Evolutionary conservation across 37 sponge, comb jelly and placozoan genomes (phyloP), one percentile per base, ranked within the genome.

Genomic region (Eunapius fragilis): DNA sequence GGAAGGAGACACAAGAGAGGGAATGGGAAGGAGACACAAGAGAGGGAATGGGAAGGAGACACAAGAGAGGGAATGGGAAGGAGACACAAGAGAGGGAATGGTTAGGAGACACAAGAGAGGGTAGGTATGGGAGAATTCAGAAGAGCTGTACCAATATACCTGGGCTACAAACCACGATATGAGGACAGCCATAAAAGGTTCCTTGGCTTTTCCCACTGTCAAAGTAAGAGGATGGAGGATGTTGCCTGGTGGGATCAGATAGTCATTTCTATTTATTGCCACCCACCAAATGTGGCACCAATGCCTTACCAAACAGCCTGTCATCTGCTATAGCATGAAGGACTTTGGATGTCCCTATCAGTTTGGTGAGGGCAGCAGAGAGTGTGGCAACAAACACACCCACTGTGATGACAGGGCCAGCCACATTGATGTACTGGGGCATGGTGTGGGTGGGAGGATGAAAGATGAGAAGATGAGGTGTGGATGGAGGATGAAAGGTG

Each of bases 351-450:
- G 97, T 90, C 37, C 96, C 99, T 74, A 98, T 98, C 68, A 98
- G 94, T 50, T 88, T 95, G 70, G 95, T 90, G 36, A 98, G 96
- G 38, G 94, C 87, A 70, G 99, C 97, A 32, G 99, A 98, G n/a
- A 98, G 88, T 10, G 99, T 98, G 41, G 94, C 97, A 28, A 91
- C 87, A 78, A 98, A 89, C 67, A 97, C 92, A 27, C 99, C 99
- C 23, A 95, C 75, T 10, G 96, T 93, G 36, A 97, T 93, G 32
- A 98, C 58, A 0, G 86, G 86, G 28, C 90, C 81, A 13, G 78
- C 28, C 12, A 88, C 77, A 68, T 90, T 90, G 67, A 95, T 93
- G 72, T 95, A 82, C 94, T 97, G 88, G 41, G 41, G 41, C 41
- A 41, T 41, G 41, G 41, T 41, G 41, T 9, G 6, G 41, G 41